phyloP scores from a whole-genome alignment of 2,113 vertebrate genomes.

The Seriola dumerili region DNA sequence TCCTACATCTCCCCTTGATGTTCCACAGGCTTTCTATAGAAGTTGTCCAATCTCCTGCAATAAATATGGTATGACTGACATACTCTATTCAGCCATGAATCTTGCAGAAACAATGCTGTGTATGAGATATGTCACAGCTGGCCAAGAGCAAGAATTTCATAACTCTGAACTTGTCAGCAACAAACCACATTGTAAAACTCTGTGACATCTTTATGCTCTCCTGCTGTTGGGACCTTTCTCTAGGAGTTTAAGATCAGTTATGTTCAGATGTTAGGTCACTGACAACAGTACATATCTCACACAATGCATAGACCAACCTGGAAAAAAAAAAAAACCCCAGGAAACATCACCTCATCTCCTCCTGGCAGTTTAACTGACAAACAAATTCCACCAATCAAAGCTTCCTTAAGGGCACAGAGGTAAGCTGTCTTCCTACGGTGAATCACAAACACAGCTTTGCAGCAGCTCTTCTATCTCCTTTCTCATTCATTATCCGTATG shows the following conservation, averaged over 20 bases:
- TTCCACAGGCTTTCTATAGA: neutral
- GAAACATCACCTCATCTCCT: neutral
- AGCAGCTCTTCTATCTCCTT: constrained; percentile 30
- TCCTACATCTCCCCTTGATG: neutral
- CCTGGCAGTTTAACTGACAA: constrained; percentile 26
- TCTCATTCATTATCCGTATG: constrained; percentile 43
- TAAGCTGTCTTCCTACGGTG: constrained; percentile 32
- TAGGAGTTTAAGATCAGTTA: constrained; percentile 5
- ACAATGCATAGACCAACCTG: neutral
- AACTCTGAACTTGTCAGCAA: constrained; percentile 15
- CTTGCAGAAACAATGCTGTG: constrained; percentile 21
- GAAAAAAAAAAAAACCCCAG: neutral
- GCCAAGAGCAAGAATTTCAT: constrained; percentile 8
- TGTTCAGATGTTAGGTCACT: constrained; percentile 37
- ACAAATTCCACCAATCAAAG: constrained; percentile 10
- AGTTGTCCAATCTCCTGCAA: neutral
- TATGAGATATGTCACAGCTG: constrained; percentile 20
- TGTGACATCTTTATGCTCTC: constrained; percentile 49
- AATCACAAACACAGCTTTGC: constrained; percentile 13
- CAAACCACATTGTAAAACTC: constrained; percentile 31
- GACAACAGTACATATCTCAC: neutral
- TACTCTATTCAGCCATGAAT: constrained; percentile 15
- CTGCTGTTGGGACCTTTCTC: constrained; percentile 8
- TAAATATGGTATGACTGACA: neutral
- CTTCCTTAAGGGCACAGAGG: constrained; percentile 14